Base-by-base conservation (phyloP, 2,888 invertebrate genomes). In the Drosophila parthenogenetica region DNA sequence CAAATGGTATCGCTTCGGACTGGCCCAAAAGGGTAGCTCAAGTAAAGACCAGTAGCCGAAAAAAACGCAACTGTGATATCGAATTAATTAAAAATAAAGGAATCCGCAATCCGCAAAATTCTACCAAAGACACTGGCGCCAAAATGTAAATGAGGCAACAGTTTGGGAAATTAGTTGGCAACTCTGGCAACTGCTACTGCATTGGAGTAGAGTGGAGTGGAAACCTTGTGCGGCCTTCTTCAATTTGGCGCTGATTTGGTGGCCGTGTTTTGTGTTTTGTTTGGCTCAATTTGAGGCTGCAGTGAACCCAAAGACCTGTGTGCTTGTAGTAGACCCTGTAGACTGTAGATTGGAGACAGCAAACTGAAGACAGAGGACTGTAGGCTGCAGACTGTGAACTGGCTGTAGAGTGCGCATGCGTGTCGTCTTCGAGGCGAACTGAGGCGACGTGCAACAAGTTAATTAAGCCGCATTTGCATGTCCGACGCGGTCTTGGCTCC, bases 391-490 rank as follows among this genome's bases (percentile, higher is more conserved):
- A 4, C 16, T 42, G 53, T 39, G 16, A 32, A 46, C 25, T 46
- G 60, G 51, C 49, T 29, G 37, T 40, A 48, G 64, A 73, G 68
- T 87, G 87, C 87, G 87, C 85, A 81, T 87, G 82, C 87, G 85
- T 87, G 87, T 84, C 65, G 82, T 63, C 48, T 53, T 55, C 40
- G 66, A 61, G 53, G 79, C 66, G 63, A 73, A 69, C 73, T 62
- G 67, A 72, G 76, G 87, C 77, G 89, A 90, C 85, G 85, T 90
- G 90, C 90, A 90, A 90, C 90, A 90, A 90, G 90, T 90, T 90
- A 90, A 90, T 90, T 90, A 90, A 90, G 90, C 73, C 89, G 83
- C 82, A 90, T 91, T 90, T 91, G 91, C 90, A 91, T 90, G 91
- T 90, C 77, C 40, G 51, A n/a, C 32, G 50, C 42, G 17, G 25